phyloP scores from a whole-genome alignment of 2,888 invertebrate species.

The Eupithecia dodoneata region DNA sequence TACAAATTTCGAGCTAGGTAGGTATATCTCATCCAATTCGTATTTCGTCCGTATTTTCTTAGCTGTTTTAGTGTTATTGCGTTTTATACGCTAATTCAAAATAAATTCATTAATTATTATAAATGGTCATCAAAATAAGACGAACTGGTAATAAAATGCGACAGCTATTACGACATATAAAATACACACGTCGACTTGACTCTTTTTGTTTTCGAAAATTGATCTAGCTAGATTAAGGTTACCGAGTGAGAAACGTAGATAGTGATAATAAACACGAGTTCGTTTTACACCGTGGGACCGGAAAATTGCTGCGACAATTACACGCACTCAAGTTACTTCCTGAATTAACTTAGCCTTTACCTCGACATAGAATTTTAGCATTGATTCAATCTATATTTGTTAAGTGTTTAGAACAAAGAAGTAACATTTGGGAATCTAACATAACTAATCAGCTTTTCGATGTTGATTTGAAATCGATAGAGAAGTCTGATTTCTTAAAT shows the following conservation, averaged over 20 bases:
- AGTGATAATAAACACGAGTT: conserved; percentile 19
- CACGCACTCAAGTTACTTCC: conserved; percentile 22
- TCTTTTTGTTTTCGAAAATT: background rate
- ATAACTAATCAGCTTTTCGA: background rate
- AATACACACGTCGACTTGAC: background rate
- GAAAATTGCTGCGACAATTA: conserved; percentile 26
- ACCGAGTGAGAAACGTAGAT: conserved; percentile 10
- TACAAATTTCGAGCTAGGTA: no score
- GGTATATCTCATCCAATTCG: no score
- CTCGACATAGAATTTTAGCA: conserved; percentile 4
- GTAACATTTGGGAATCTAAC: background rate
- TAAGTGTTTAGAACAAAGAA: background rate
- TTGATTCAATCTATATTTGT: background rate
- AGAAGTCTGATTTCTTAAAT: background rate
- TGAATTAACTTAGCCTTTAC: conserved; percentile 17
- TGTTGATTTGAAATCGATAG: background rate
- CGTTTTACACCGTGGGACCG: conserved; percentile 24
- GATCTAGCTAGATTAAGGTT: conserved; percentile 1
- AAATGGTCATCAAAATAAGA: background rate
- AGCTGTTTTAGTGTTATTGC: no score
- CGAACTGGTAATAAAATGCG: background rate
- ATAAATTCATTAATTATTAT: no score
- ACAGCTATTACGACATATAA: background rate
- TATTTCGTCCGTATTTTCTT: no score
- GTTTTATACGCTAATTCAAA: no score